Base-by-base conservation (phyloP, 2,113 vertebrate species). In the Penelope pileata region DNA sequence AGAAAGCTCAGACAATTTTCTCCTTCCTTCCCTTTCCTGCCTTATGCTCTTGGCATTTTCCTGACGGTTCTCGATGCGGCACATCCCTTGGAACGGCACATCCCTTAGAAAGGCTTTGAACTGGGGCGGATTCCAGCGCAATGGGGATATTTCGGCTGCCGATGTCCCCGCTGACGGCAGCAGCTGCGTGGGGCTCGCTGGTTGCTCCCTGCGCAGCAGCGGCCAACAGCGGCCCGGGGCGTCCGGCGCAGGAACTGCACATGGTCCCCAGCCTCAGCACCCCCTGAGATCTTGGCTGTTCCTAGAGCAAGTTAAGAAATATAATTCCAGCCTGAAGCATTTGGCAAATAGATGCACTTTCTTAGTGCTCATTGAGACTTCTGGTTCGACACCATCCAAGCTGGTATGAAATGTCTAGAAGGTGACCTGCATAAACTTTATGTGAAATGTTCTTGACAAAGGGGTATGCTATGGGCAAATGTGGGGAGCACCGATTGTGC, bases 201-300 rank as follows among this genome's bases (percentile, higher is more conserved):
- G 3, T 3, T 15, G 26, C 30, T 18, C 54, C 29, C 22, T 0
- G 26, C 70, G 78, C 84, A 4, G 56, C 60, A 10, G 51, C 73
- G 70, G 17, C 23, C 82, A 42, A 45, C 73, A 96, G 66, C 89
- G 84, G 54, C 95, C 2, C 78, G 0, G 36, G 9, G 91, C 45
- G 67, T 8, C 29, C 81, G 16, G 9, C 3, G 15, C 40, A 19
- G 59, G 86, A 89, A 76, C 58, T 91, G 74, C 91, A 60, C 19
- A 3, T 6, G 17, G 27, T 7, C 32, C 23, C 10, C 23, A 26
- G n/a, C 5, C 47, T 10, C 42, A 10, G 22, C 54, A 4, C 12
- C 51, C 18, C 13, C 40, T 17, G 10, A 2, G 10, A 3, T 29
- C 38, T n/a, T 3, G 8, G 0, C 16, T 24, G 0, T 2, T 12